Evolutionary conservation across 2,797 vertebrate species (phyloP), one percentile per base, ranked within the genome.

Genomic region (Chromobotia macracanthus): DNA sequence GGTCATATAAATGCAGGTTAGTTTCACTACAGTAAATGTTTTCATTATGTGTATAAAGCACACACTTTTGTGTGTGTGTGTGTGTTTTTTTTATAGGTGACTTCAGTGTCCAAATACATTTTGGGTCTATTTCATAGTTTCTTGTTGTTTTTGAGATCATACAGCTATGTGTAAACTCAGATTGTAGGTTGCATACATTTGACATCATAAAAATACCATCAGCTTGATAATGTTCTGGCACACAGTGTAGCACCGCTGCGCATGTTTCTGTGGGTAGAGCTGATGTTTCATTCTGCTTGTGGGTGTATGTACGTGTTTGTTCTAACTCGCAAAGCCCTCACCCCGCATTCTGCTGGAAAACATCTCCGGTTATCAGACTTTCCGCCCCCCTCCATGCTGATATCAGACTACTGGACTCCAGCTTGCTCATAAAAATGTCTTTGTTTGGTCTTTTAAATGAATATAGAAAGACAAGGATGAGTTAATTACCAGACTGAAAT

Each of bases 1-100:
- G 87, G 89, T 61, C 79, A 86, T 0, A 58, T 85, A 0, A 90
- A 92, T 21, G 86, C 89, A 89, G 92, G 93, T 94, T 83, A 84
- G 87, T 53, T 46, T 19, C 12, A n/a, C 56, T 13, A 19, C 41
- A 15, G 18, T 71, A 25, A 56, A 64, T 67, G 9, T 18, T 10
- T 44, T 44, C 10, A 44, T 10, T 50, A 10, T 3, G 46, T 31
- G 31, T 31, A n/a, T n/a, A 15, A 48, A 48, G 15, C 15, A 48
- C 15, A 48, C 15, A n/a, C n/a, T n/a, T n/a, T 48, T 50, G 48
- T 4, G 48, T 38, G 35, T 38, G 35, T 38, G 35, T 38, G 35
- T 38, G 13, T 51, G 50, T 51, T n/a, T 18, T 1, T n/a, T 7
- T 51, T 51, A 51, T 8, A 6, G 12, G 46, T 8, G 18, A 51